A percentile compares a stretch with the other conserved stretches of the same genome.
These are phyloP conservation scores for Gordius sp. DNA, from an alignment of 2,888 invertebrate species.

Conservation along the genomic window DNA sequence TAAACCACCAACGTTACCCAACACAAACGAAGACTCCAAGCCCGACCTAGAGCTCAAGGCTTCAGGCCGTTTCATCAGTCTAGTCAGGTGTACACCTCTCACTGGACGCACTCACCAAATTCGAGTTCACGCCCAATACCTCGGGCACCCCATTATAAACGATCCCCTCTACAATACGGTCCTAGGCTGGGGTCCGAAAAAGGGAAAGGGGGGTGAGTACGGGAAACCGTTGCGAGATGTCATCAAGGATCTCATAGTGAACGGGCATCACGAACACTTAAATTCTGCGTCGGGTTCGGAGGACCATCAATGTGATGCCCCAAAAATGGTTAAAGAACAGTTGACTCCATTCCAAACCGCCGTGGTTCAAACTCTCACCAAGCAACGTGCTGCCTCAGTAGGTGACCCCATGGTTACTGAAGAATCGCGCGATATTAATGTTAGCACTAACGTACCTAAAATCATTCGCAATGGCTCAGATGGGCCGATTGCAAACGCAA, in stretches of 20 bases:
- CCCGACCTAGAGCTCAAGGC: slow-evolving; percentile 29
- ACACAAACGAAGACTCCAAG: not conserved
- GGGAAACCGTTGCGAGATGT: slow-evolving; percentile 26
- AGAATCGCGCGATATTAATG: not conserved
- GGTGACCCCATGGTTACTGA: too few relatives aligned
- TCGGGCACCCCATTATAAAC: slow-evolving; percentile 90
- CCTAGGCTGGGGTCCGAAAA: slow-evolving; percentile 60
- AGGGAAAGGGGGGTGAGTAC: slow-evolving; percentile 57
- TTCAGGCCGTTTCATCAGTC: slow-evolving; percentile 61
- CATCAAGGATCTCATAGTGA: not conserved
- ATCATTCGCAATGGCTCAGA: not conserved
- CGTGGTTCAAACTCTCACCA: not conserved
- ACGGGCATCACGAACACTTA: not conserved
- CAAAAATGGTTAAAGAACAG: not conserved
- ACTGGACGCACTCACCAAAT: slow-evolving; percentile 98
- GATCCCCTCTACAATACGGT: slow-evolving; percentile 85
- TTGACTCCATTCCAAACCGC: not conserved
- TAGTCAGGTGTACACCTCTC: slow-evolving; percentile 69
- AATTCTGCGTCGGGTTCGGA: not conserved
- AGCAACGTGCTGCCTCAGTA: too few relatives aligned
- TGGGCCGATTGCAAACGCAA: not conserved
- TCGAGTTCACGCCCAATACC: slow-evolving; percentile 79
- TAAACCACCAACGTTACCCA: not conserved
- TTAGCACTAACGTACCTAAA: not conserved
- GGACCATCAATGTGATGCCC: not conserved